Evolutionary conservation across 2,797 vertebrate genomes (phyloP).

Genomic region (Notoglanidium macrostoma): DNA sequence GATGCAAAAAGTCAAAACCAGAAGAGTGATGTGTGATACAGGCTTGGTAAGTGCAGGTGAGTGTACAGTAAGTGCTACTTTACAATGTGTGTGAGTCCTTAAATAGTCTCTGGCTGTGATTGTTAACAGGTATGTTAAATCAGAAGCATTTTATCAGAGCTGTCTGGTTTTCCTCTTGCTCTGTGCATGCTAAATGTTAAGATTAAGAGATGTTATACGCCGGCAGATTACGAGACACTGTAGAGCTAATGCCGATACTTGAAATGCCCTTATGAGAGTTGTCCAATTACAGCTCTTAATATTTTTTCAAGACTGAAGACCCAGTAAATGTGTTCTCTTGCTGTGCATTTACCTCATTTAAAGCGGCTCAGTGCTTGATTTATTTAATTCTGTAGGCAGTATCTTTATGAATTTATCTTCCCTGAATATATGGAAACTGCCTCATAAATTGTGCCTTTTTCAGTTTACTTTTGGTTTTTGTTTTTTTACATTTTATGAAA

Average conservation of each 20-base stretch:
- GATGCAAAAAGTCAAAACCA: too few species aligned
- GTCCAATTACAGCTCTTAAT: slow-evolving; percentile 22
- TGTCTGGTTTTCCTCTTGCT: background rate
- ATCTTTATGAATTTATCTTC: slow-evolving; percentile 35
- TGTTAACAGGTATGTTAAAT: too few species aligned
- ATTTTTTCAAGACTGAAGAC: slow-evolving; percentile 34
- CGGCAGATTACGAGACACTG: slow-evolving; percentile 30
- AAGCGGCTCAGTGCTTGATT: slow-evolving; percentile 15
- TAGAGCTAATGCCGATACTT: slow-evolving; percentile 7
- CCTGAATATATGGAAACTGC: slow-evolving; percentile 31
- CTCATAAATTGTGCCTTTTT: slow-evolving; percentile 55
- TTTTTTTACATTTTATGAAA: slow-evolving; percentile 41
- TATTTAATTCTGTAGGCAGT: slow-evolving; percentile 2
- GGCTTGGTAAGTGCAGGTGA: too few species aligned
- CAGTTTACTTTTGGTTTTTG: slow-evolving; percentile 41
- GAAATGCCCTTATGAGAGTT: slow-evolving; percentile 15
- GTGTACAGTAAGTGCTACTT: too few species aligned
- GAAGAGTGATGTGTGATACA: too few species aligned
- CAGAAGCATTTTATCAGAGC: background rate
- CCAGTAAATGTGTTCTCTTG: slow-evolving; percentile 18
- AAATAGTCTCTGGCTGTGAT: too few species aligned
- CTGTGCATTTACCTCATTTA: slow-evolving; percentile 23
- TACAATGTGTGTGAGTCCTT: too few species aligned
- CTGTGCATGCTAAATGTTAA: background rate
- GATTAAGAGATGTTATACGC: background rate